Percentiles rank a stretch among this genome's conserved stretches.
Evolutionary conservation across 2,797 vertebrate species (phyloP).

Genomic region (Tragopan temminckii): DNA sequence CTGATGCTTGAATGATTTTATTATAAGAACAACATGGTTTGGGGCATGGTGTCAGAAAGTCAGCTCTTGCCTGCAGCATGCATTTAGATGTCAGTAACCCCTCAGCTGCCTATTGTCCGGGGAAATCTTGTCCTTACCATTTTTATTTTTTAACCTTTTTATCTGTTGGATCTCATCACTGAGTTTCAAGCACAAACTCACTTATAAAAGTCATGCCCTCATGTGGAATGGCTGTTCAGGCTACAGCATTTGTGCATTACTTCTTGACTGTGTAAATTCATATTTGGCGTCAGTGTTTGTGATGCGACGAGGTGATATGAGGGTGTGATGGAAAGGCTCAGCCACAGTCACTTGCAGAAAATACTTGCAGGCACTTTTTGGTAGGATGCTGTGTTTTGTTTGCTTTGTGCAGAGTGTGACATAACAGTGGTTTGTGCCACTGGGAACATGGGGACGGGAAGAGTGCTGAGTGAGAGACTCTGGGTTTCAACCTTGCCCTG

Average conservation of each 20-base stretch:
- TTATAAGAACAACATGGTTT: slow-evolving; percentile 67
- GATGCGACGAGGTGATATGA: not conserved
- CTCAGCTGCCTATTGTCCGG: not conserved
- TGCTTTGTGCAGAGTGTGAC: not conserved
- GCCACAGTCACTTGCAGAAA: not conserved
- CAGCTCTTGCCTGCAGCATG: slow-evolving; percentile 47
- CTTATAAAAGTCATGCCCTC: not conserved
- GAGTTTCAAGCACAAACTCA: not conserved
- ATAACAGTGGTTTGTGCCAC: not conserved
- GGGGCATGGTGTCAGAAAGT: slow-evolving; percentile 62
- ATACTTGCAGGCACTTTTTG: not conserved
- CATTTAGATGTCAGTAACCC: not conserved
- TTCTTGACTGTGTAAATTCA: slow-evolving; percentile 12
- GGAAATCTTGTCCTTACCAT: not conserved
- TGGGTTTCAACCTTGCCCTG: not conserved
- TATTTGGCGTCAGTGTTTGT: not conserved
- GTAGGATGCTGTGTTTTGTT: not conserved
- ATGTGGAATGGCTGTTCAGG: not conserved
- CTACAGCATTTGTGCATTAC: not conserved
- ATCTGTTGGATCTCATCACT: not conserved
- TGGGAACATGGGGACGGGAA: not conserved
- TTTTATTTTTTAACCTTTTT: not conserved
- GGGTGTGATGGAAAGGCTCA: not conserved
- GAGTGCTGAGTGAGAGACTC: not conserved
- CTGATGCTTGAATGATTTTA: slow-evolving; percentile 71